Evolutionary conservation across 2,888 invertebrate genomes (phyloP), one percentile per base, ranked within the genome.

Genomic region (Lycophotia porphyrea): DNA sequence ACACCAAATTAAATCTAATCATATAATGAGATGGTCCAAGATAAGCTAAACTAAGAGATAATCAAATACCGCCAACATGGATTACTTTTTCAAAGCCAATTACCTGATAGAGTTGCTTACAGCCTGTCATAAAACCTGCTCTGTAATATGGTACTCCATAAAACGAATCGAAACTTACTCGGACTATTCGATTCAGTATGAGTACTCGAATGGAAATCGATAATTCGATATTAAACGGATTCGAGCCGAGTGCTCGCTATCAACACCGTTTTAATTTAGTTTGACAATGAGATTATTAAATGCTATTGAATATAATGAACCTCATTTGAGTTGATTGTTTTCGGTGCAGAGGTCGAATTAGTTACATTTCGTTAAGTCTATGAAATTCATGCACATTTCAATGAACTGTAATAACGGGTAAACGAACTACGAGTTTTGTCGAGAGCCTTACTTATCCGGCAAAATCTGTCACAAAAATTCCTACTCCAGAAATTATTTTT

Each of bases 241-340:
- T 84, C 72, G 78, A 78, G 68, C 64, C 68, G 80, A 87, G 69
- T 81, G 66, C 65, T 77, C 52, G 60, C 79, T 78, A 85, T 87
- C 84, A 88, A 82, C 77, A 81, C 81, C 74, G 71, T 88, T 87
- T 89, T 88, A 89, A 89, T 90, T 82, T 82, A 82, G 69, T 84
- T 81, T 76, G 80, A 88, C 88, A 84, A 84, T 84, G 74, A 81
- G 76, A 84, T 89, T 84, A 78, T 80, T 86, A 76, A 88, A 78
- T 80, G 78, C 67, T 73, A 80, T 81, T 84, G 78, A 81, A 77
- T 72, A 70, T 81, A 88, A 79, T 82, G 75, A 83, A 76, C 55
- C 67, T 82, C 72, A 68, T 76, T 81, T 70, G 55, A 60, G 68
- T 76, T 75, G 65, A 86, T 78, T 77, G 79, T 85, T 85, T 85